These are phyloP conservation scores for Zenarchopterus dispar DNA, from an alignment of 2,797 vertebrate genomes.

Conservation along the genomic window DNA sequence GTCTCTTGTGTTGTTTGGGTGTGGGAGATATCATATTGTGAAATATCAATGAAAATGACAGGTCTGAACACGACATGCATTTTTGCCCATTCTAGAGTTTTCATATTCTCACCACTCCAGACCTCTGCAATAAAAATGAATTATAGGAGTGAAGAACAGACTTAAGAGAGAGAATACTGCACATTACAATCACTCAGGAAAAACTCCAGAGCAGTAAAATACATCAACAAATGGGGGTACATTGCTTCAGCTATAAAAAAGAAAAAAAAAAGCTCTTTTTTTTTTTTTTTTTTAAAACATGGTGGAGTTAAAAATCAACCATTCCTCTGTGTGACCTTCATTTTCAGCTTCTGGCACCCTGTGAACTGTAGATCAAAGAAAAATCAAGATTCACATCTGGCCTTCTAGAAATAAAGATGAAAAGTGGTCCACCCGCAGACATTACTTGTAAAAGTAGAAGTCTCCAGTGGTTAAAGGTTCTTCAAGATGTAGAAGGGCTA, in stretches of 20 bases:
- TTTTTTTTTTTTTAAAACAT: too few relatives aligned
- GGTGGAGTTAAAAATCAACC: conserved; percentile 40
- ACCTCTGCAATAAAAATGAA: conserved; percentile 1
- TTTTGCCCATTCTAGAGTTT: not conserved
- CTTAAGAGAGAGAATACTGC: conserved; percentile 1
- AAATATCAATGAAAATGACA: conserved; percentile 33
- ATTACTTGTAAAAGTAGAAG: conserved; percentile 50
- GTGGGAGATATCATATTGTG: conserved; percentile 32
- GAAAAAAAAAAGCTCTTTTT: not conserved
- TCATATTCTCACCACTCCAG: not conserved
- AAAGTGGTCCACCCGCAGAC: conserved; percentile 42
- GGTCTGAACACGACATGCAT: conserved; percentile 18
- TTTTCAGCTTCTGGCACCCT: conserved; percentile 42
- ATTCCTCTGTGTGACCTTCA: conserved; percentile 53
- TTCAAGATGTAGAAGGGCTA: conserved; percentile 31
- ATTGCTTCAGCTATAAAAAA: conserved; percentile 3
- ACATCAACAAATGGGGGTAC: conserved; percentile 7
- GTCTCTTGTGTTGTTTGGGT: conserved; percentile 21
- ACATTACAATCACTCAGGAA: conserved; percentile 6
- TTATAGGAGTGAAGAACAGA: not conserved
- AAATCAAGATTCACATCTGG: conserved; percentile 57
- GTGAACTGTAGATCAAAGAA: conserved; percentile 52
- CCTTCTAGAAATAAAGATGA: conserved; percentile 46
- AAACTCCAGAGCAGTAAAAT: not conserved
- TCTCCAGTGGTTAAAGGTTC: conserved; percentile 54